Base-by-base conservation (phyloP, 2,888 invertebrate genomes). In the Euplexia lucipara region DNA sequence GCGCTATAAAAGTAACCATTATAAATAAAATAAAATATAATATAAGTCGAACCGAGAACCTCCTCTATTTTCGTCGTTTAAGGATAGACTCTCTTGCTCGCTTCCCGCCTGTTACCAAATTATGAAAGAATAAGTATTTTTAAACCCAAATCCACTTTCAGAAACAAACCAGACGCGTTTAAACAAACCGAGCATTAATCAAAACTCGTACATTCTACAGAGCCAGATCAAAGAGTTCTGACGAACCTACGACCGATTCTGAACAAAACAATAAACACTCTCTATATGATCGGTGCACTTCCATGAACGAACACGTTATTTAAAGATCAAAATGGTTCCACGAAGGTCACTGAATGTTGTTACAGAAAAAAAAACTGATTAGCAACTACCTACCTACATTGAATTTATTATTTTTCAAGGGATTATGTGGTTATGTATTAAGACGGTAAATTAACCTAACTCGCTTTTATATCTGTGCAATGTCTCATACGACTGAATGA, bases 151-250 rank as follows among this genome's bases (percentile, higher is more conserved):
- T 8, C 12, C n/a, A 35, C 16, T 42, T 37, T 30, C 10, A 39
- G 49, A 67, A 45, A 44, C 2, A 74, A 54, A 54, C 49, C 70
- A 68, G 59, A 45, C 14, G 14, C 14, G 10, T 14, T 22, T 22
- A 44, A 34, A 67, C 37, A 74, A 45, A 53, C 58, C 9, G 10
- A 20, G 8, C 57, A 73, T 52, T 22, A 58, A 58, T 74, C 48
- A 59, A 53, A 74, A 59, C 37, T 53, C 48, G 9, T 37, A 44
- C 16, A 39, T 44, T 41, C 2, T 35, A 18, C 42, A 52, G 35
- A 48, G 14, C 5, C 52, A 53, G 30, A 70, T 74, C 75, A 74
- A 70, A 70, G 37, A 49, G 42, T 18, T 74, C 42, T 3, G 26
- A 12, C 6, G 9, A 32, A 42, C 16, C 47, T n/a, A 1, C 30